Evolutionary conservation across 1,140 invertebrate species (phyloP), one percentile per base, ranked within the genome.

Genomic region (Drosophila ogumai): DNA sequence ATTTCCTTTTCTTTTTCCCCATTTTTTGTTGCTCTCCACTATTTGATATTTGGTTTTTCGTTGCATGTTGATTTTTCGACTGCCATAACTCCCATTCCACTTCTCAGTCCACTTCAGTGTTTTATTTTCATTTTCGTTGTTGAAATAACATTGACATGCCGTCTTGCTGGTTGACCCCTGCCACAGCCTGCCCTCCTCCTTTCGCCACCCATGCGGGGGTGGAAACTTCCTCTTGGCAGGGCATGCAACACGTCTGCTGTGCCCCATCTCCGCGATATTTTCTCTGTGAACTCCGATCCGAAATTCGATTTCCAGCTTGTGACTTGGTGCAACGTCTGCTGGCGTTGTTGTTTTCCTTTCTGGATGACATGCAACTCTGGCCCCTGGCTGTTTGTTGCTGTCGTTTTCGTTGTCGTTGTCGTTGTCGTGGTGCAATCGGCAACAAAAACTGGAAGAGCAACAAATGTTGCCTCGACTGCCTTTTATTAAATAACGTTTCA

Each of bases 61-160:
- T 86, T 79, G 72, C 84, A 87, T 87, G 84, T 85, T 90, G 85
- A 88, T 88, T 88, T 88, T 88, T 78, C 79, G 79, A 64, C 82
- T 78, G 73, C 54, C 84, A 88, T 90, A 74, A 84, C 72, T 74
- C 41, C 75, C 43, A 52, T 66, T 15, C 44, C 19, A 41, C 7
- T 58, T 46, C 43, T 43, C 54, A 43, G 31, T 55, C n/a, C 64
- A 57, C 50, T 75, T 50, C 38, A 60, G 40, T 64, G 81, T 69
- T 71, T 75, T 74, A 72, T 75, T 81, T 86, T 75, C 73, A 74
- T 84, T 81, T 82, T 82, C 71, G 68, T 82, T 86, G 82, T 67
- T 85, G 74, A 78, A 88, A 88, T 85, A 88, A 88, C 84, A 88
- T 88, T 88, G 84, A 88, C 84, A 90, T 90, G 84, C 81, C 82